A percentile compares a stretch with the other conserved stretches of the same genome.
These are phyloP conservation scores for Eurytoma californica DNA, from an alignment of 2,888 invertebrate genomes.

Conservation along the genomic window DNA sequence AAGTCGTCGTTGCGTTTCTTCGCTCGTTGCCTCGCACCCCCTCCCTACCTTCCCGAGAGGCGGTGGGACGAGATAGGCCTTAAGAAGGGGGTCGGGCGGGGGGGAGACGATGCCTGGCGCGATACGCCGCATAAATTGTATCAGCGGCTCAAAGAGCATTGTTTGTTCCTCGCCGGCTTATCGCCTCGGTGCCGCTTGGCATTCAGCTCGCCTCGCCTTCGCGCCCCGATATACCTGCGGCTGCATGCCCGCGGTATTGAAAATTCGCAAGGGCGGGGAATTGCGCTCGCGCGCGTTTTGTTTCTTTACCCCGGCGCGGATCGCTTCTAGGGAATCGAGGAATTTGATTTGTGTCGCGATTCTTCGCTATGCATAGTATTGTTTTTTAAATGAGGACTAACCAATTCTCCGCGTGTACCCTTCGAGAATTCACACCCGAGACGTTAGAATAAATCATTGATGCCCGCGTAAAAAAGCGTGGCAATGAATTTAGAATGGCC, in stretches of 20 bases:
- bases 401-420: too few species aligned
- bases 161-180: slow-evolving; percentile 60
- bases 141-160: slow-evolving; percentile 61
- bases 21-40: background rate
- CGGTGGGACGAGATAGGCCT: background rate
- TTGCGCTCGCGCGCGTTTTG: background rate
- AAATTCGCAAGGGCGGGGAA: background rate
- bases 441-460: too few species aligned
- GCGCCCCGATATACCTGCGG: background rate
- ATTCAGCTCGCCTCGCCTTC: background rate
- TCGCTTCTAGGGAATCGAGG: too few species aligned
- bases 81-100: background rate
- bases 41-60: slow-evolving; percentile 12
- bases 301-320: background rate
- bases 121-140: slow-evolving; percentile 55
- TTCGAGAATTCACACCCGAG: too few species aligned
- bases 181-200: slow-evolving; percentile 53
- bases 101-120: slow-evolving; percentile 45
- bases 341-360: too few species aligned
- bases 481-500: too few species aligned
- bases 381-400: too few species aligned
- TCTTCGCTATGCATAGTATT: too few species aligned
- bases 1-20: slow-evolving; percentile 6
- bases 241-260: background rate
- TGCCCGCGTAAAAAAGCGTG: too few species aligned